Evolutionary conservation across 2,888 invertebrate genomes (phyloP), one percentile per base, ranked within the genome.

Genomic region (Mesorhabditis spiculigera): DNA sequence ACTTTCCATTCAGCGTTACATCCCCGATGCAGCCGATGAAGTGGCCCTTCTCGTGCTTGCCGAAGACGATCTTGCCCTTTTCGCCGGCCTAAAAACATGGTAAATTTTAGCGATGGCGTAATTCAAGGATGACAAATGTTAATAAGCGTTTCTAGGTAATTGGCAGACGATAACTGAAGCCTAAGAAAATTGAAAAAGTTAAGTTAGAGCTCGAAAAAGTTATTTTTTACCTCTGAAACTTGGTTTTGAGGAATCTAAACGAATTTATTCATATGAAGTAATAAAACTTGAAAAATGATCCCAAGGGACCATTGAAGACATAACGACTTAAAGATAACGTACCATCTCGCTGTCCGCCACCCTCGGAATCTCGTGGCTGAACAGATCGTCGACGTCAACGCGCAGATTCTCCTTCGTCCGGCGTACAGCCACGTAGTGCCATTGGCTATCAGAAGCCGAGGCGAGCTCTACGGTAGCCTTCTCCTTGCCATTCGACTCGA

Each of bases 11-110:
- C 68, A 95, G 88, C 0, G 93, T 93, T 0, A 93, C 92, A 86
- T 97, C 96, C 0, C 93, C 93, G 63, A 98, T 91, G 87, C 97
- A 97, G 2, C 97, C 97, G 43, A 90, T 88, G 86, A 95, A 93
- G 4, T 92, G 78, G 4, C 71, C 90, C 8, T 76, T 88, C 4
- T 93, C 92, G 3, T 93, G 87, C 0, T 94, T 94, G n/a, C 95
- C 96, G 74, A 96, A 91, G 87, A 91, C 94, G 5, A 95, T 87
- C 28, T 90, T 91, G 0, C 92, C 92, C 45, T 90, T 89, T 0
- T 91, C 88, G 43, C 68, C 73, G 41, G 65, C 65, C 42, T 71
- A 50, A 50, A 50, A 50, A 50, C 1, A n/a, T 50, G 64, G 28
- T n/a, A n/a, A n/a, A n/a, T n/a, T n/a, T n/a, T n/a, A n/a, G n/a